Percentiles rank a stretch among this genome's conserved stretches.
Conservation (phyloP, 2,797 vertebrate genomes). For the Pseudochaenichthys georgianus region DNA sequence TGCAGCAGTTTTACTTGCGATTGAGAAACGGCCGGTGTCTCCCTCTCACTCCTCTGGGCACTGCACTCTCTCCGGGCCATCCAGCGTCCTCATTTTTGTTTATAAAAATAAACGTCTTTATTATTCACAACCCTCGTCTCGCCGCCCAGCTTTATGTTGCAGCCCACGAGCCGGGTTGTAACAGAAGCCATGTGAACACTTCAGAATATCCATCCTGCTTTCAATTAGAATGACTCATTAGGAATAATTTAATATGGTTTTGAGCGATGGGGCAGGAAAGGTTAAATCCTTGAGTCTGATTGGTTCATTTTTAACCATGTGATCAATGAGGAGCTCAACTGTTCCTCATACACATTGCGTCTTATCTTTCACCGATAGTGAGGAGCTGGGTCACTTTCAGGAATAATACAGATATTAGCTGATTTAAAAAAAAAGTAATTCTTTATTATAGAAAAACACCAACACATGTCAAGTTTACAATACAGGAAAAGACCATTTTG, state of each 20-base stretch:
- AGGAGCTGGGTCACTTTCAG: constrained; percentile 56
- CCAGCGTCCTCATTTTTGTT: too few species aligned
- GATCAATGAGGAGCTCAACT: not conserved
- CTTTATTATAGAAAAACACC: constrained; percentile 59
- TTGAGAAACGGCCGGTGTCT: too few species aligned
- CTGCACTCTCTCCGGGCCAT: too few species aligned
- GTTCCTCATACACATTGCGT: not conserved
- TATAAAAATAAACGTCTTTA: too few species aligned
- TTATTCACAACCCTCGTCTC: too few species aligned
- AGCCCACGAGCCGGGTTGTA: too few species aligned
- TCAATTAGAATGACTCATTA: too few species aligned
- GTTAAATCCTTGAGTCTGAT: not conserved
- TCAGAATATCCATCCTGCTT: not conserved
- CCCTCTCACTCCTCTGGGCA: too few species aligned
- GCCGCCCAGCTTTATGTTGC: too few species aligned
- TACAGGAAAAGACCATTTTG: constrained; percentile 22
- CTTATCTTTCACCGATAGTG: not conserved
- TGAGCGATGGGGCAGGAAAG: not conserved
- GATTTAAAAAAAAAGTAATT: constrained; percentile 41
- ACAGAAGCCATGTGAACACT: not conserved
- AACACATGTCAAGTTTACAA: constrained; percentile 52
- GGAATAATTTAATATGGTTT: too few species aligned
- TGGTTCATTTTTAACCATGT: not conserved
- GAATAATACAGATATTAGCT: constrained; percentile 71
- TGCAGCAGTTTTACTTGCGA: too few species aligned